Evolutionary conservation across 2,113 vertebrate species (phyloP), one percentile per base, ranked within the genome.

Genomic region (Hippocampus comes): DNA sequence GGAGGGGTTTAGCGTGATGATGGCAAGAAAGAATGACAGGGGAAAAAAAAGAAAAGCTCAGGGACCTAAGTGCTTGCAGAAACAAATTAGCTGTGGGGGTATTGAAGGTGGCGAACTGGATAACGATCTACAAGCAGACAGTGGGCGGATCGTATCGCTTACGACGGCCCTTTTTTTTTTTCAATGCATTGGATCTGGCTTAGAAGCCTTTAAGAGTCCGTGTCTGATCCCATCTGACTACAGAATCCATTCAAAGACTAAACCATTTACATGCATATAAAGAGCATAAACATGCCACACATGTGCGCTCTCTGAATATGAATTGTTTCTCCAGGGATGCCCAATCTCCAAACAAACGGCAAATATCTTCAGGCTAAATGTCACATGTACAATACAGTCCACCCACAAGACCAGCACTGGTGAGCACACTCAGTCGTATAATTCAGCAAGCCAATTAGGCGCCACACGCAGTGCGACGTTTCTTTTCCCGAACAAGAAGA

Each of bases 401-500:
- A 81, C 78, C 72, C 81, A 86, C 75, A 69, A 68, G 61, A 80
- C 79, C 15, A 64, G 21, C 67, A 53, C 55, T 59, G 17, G 23
- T 1, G 21, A 41, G 64, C 21, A 64, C 46, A 51, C 66, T 68
- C 49, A 30, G 49, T 23, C 43, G 55, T 23, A 81, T 78, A 79
- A 75, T 78, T 81, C 73, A 82, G 73, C 73, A 78, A 84, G 81
- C 86, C 91, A 89, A 91, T 91, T 91, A 93, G 78, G 76, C 74
- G 68, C 73, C 82, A 85, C 81, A 89, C 78, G 78, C 67, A 65
- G 81, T 79, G 84, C 73, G 76, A 74, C 81, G 74, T 69, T 66
- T 74, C 72, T 83, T 75, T 71, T 67, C 74, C 61, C 53, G 81
- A 85, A 83, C 60, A 72, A 84, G 79, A 84, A 80, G 79, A 86